Percentiles rank a stretch among this genome's conserved stretches.
phyloP scores from a whole-genome alignment of 1,140 invertebrate species.

The Gerris buenoi region DNA sequence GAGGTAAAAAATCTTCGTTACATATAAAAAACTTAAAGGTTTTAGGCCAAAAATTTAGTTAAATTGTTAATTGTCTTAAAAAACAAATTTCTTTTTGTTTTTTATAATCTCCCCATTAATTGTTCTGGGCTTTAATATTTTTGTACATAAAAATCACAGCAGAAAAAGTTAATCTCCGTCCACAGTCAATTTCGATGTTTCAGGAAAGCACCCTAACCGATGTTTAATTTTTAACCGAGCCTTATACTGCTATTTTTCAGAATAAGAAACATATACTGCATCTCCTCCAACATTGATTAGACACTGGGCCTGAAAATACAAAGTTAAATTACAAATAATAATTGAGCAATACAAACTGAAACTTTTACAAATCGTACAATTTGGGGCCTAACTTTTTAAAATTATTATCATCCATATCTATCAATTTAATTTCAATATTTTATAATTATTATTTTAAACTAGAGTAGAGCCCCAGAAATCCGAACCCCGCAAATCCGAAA shows the following conservation, averaged over 20 bases:
- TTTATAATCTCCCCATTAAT: too few species aligned
- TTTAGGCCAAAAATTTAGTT: too few species aligned
- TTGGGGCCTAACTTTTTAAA: not conserved
- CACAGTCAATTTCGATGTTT: too few species aligned
- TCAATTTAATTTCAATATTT: not conserved
- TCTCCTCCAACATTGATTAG: slow-evolving; percentile 89
- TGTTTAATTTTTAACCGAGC: too few species aligned
- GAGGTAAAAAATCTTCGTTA: too few species aligned
- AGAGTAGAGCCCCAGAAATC: not conserved
- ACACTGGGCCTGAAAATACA: slow-evolving; percentile 62
- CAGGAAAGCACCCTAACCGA: too few species aligned
- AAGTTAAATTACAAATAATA: slow-evolving; percentile 11
- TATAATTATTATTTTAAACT: not conserved
- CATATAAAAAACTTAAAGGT: too few species aligned
- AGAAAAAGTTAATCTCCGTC: too few species aligned
- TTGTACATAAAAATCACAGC: too few species aligned
- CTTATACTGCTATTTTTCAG: slow-evolving; percentile 12
- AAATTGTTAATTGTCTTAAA: too few species aligned
- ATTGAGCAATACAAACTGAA: not conserved
- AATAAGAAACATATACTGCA: slow-evolving; percentile 58
- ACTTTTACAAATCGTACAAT: not conserved
- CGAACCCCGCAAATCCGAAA: not conserved
- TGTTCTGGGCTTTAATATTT: too few species aligned
- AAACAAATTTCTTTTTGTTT: too few species aligned
- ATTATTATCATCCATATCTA: not conserved